These are phyloP conservation scores for Megaleporinus macrocephalus DNA, from an alignment of 2,113 vertebrate species.

Conservation along the genomic window DNA sequence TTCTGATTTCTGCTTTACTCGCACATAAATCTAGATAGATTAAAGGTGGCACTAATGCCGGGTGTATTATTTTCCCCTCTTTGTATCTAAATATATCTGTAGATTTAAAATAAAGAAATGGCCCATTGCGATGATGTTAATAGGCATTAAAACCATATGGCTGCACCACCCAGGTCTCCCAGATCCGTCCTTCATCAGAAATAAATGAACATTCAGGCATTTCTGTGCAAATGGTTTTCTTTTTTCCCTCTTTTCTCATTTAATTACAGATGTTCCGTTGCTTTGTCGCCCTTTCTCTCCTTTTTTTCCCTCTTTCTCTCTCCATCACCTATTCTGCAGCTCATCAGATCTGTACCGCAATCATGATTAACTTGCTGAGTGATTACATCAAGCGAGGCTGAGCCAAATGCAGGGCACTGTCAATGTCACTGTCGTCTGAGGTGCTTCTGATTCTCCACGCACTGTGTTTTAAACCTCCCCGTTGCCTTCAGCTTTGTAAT, in stretches of 20 bases:
- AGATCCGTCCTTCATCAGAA: not conserved
- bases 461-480: not conserved
- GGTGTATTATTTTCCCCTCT: constrained; percentile 46
- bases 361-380: constrained; percentile 73
- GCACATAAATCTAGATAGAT: constrained; percentile 55
- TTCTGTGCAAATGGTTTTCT: not conserved
- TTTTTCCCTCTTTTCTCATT: too few species aligned
- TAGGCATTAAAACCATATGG: constrained; percentile 16
- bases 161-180: not conserved
- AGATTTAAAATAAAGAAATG: constrained; percentile 29
- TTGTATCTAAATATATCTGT: constrained; percentile 37
- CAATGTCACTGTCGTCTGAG: constrained; percentile 53
- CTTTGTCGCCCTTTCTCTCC: too few species aligned
- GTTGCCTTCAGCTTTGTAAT: not conserved
- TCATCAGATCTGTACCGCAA: not conserved
- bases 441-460: not conserved
- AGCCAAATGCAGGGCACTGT: constrained; percentile 70
- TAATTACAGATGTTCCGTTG: not conserved
- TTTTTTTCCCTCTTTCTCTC: not conserved
- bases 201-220: not conserved
- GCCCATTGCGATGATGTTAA: constrained; percentile 18
- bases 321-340: not conserved
- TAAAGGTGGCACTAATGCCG: constrained; percentile 54
- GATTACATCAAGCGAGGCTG: constrained; percentile 77
- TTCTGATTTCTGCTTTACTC: constrained; percentile 47